Evolutionary conservation across 2,113 vertebrate species (phyloP), one percentile per base, ranked within the genome.

Genomic region (Macaca nemestrina): DNA sequence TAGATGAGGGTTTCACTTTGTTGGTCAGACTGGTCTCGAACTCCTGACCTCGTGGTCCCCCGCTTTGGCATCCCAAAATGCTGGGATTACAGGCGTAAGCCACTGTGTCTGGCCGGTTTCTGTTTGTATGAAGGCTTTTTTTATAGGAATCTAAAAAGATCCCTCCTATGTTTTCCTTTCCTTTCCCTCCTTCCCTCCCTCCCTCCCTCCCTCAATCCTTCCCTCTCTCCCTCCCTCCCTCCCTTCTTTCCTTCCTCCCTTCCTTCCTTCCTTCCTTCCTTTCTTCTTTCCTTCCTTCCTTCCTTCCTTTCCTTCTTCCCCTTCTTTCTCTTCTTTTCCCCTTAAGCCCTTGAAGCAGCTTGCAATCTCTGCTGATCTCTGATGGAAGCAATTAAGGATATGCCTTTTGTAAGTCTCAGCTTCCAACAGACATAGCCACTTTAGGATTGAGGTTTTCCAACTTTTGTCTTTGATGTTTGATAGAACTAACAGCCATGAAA

Each of bases 201-300:
- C 2, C 32, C 17, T 16, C 27, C 17, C 18, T 73, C 23, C 16
- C 38, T 40, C 38, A 40, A 40, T 40, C 38, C 38, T 40, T 40
- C 38, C 20, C 50, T 23, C 40, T 3, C 38, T 27, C 64, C 43
- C 43, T 43, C 14, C 5, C 23, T n/a, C 22, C 18, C 50, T 72
- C 16, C 8, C 22, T 22, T 20, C 6, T 0, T 0, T 25, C 94
- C 82, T 52, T 75, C 5, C 52, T 79, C 1, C 6, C 35, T 30
- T 9, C 48, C 10, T 10, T 59, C 38, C 32, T 4, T n/a, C 30
- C 18, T 8, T 61, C 30, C 35, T 2, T 11, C 85, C 72, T 16
- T 6, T 2, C 11, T 17, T 55, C 2, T 5, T 18, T 5, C 8
- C 6, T 5, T 32, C 38, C 17, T 25, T 22, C 18, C 10, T 8